Evolutionary conservation across 2,113 vertebrate species (phyloP).

Genomic region (Otocyon megalotis): DNA sequence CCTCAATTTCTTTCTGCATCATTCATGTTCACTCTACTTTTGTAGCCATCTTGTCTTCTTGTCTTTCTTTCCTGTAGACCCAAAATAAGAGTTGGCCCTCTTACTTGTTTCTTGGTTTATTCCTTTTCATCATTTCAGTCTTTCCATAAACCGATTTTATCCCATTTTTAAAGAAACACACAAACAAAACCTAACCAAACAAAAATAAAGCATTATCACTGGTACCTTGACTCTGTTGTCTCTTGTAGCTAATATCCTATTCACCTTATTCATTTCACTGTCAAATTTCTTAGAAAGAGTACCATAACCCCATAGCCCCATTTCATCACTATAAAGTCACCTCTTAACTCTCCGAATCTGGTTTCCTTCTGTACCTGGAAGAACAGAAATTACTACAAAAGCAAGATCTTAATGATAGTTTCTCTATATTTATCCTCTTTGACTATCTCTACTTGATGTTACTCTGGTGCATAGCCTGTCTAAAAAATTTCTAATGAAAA

Average conservation of each 20-base stretch:
- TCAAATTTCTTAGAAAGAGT: background rate
- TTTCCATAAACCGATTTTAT: constrained; percentile 41
- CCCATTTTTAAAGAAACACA: background rate
- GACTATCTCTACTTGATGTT: background rate
- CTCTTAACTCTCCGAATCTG: background rate
- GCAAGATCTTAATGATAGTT: background rate
- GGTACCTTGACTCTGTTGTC: background rate
- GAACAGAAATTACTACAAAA: constrained; percentile 46
- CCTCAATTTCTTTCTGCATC: background rate
- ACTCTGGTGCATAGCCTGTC: background rate
- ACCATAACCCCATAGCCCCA: background rate
- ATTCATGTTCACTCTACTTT: background rate
- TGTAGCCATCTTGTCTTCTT: background rate
- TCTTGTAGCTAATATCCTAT: background rate
- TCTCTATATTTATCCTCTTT: constrained; percentile 39
- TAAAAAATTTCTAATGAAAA: background rate
- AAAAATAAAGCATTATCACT: constrained; percentile 19
- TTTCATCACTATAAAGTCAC: background rate
- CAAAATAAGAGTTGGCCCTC: background rate
- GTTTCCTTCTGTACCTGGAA: constrained; percentile 32
- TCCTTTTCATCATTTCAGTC: background rate
- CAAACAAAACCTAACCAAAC: background rate
- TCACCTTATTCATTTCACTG: constrained; percentile 26
- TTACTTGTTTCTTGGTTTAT: constrained; percentile 31
- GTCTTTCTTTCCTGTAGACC: background rate